Conservation (phyloP, 2,888 invertebrate species). For the Tipula vernalis region DNA sequence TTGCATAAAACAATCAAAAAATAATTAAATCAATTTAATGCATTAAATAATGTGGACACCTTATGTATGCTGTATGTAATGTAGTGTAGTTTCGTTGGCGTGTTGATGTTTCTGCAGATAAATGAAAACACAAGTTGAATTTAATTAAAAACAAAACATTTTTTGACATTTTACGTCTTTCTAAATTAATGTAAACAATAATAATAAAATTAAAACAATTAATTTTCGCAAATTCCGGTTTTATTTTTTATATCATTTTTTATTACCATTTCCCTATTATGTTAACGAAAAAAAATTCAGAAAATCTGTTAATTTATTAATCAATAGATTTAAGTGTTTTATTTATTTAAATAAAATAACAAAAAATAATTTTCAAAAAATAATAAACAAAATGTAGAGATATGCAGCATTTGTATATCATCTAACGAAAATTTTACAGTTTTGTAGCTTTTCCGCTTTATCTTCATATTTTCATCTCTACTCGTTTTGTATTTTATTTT, state of each 20-base stretch:
- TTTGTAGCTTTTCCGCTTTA: not conserved
- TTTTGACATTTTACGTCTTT: not conserved
- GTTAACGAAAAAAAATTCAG: not conserved
- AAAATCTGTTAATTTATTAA: not conserved
- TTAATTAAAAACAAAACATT: not conserved
- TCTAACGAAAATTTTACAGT: not conserved
- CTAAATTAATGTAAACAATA: not conserved
- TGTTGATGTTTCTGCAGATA: no score
- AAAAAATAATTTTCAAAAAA: not conserved
- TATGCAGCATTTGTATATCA: not conserved
- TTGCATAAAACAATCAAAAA: no score
- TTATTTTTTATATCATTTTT: not conserved
- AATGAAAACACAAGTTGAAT: not conserved
- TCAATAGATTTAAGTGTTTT: not conserved
- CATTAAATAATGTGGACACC: no score
- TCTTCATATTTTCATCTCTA: not conserved
- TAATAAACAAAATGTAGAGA: not conserved
- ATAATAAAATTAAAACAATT: not conserved
- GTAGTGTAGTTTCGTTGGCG: no score
- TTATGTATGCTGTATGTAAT: no score
- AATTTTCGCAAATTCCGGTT: not conserved
- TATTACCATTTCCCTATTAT: not conserved
- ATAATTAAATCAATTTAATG: no score
- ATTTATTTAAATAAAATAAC: not conserved
- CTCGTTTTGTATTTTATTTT: not conserved